Evolutionary conservation across 92 coral and sea anemone species (phyloP).

Genomic region (Actinostola sp.): DNA sequence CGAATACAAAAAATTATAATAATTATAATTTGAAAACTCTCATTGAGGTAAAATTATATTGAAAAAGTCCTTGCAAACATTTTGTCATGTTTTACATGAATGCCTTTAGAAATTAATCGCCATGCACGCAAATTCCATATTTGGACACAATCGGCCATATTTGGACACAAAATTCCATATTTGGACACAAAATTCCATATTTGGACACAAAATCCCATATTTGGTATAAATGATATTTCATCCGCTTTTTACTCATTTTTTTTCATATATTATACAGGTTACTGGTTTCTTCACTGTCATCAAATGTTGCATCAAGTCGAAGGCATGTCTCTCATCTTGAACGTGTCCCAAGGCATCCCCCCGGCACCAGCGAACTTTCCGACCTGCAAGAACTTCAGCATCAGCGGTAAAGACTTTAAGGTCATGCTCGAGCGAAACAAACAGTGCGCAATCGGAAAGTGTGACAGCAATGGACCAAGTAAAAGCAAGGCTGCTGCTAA

Average conservation of each 20-base stretch:
- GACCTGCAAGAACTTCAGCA: constrained; percentile 37
- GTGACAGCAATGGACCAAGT: no score
- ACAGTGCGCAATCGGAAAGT: constrained; percentile 16
- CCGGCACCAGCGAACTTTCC: constrained; percentile 47
- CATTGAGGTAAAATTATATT: no score
- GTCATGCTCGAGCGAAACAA: constrained; percentile 28
- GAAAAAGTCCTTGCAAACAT: no score
- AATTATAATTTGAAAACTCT: no score
- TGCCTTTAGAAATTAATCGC: no score
- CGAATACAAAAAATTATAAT: no score
- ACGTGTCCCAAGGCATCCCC: constrained; percentile 44
- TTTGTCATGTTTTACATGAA: no score
- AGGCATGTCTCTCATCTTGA: constrained; percentile 53
- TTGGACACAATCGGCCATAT: no score
- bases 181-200: no score
- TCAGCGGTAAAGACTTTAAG: constrained; percentile 29
- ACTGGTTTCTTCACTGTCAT: constrained; percentile 66
- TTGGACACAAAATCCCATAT: not conserved
- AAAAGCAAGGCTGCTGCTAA: no score
- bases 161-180: no score
- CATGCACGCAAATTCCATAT: no score
- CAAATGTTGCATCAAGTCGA: constrained; percentile 35
- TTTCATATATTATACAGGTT: constrained; percentile 12
- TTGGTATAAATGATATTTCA: not conserved
- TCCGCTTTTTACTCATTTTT: not conserved